phyloP scores from a whole-genome alignment of 1,140 invertebrate genomes.

The Thrips palmi region DNA sequence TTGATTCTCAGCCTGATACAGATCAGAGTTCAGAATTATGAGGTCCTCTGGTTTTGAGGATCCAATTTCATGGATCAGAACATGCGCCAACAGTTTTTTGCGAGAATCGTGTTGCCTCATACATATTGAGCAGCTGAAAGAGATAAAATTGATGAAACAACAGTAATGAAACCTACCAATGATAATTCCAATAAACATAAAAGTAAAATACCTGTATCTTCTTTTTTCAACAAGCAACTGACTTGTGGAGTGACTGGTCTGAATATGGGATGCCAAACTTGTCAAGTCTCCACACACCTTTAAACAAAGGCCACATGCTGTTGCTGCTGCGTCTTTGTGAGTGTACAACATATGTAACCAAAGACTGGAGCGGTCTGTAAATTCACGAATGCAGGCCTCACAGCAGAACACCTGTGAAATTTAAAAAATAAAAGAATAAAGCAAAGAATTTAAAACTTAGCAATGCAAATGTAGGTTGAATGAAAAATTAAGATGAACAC shows the following conservation, averaged over 20 bases:
- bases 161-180: no score
- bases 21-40: slow-evolving; percentile 3
- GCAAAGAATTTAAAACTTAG: no score
- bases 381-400: slow-evolving; percentile 30
- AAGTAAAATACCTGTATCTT: background rate
- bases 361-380: slow-evolving; percentile 30
- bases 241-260: slow-evolving; percentile 24
- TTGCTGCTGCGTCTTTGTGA: slow-evolving; percentile 32
- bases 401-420: slow-evolving; percentile 30
- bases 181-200: no score
- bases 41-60: slow-evolving; percentile 8
- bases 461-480: no score
- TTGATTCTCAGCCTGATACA: no score
- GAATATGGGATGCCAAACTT: slow-evolving; percentile 30
- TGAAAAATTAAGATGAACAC: no score
- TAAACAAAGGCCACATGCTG: slow-evolving; percentile 35
- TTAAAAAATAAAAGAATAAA: no score
- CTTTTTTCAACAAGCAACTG: background rate
- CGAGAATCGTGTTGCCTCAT: slow-evolving; percentile 35
- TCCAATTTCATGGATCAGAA: slow-evolving; percentile 34
- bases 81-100: slow-evolving; percentile 34
- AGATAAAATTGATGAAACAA: no score
- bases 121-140: slow-evolving; percentile 37
- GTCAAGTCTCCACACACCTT: slow-evolving; percentile 29
- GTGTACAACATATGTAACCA: slow-evolving; percentile 34